These are phyloP conservation scores for Sylvicola cinctus DNA, from an alignment of 2,888 invertebrate species.

Conservation along the genomic window DNA sequence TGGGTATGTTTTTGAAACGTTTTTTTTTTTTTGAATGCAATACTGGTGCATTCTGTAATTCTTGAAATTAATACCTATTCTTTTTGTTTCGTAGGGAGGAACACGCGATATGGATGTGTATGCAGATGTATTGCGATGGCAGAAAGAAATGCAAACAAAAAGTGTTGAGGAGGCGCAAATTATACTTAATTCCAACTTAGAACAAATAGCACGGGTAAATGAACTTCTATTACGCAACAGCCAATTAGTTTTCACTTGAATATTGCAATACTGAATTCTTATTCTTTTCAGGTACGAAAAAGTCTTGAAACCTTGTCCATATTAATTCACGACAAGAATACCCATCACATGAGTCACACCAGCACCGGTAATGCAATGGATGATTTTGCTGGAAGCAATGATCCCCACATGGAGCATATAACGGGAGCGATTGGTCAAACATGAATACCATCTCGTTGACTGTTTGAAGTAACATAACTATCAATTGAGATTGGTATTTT, in stretches of 20 bases:
- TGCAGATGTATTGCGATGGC: slow-evolving; percentile 46
- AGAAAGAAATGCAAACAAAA: slow-evolving; percentile 45
- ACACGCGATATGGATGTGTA: slow-evolving; percentile 39
- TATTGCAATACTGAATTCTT: background rate
- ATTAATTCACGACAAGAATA: slow-evolving; percentile 30
- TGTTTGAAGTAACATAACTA: no score
- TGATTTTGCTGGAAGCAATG: no score
- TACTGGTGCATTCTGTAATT: background rate
- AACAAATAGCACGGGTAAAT: slow-evolving; percentile 59
- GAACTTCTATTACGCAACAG: background rate
- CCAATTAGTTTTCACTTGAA: background rate
- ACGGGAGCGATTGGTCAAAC: no score
- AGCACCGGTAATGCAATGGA: no score
- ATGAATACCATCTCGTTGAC: no score
- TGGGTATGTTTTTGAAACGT: slow-evolving; percentile 14
- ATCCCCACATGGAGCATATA: no score
- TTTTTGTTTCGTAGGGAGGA: slow-evolving; percentile 11
- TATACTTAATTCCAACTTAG: slow-evolving; percentile 54
- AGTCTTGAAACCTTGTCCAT: slow-evolving; percentile 60
- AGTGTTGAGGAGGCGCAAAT: slow-evolving; percentile 51
- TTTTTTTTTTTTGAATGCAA: background rate
- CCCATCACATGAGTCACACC: no score
- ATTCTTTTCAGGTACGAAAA: slow-evolving; percentile 44
- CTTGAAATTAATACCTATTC: background rate
- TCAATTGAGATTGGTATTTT: no score